These are phyloP conservation scores for Pholis gunnellus DNA, from an alignment of 2,113 vertebrate genomes.

Conservation along the genomic window DNA sequence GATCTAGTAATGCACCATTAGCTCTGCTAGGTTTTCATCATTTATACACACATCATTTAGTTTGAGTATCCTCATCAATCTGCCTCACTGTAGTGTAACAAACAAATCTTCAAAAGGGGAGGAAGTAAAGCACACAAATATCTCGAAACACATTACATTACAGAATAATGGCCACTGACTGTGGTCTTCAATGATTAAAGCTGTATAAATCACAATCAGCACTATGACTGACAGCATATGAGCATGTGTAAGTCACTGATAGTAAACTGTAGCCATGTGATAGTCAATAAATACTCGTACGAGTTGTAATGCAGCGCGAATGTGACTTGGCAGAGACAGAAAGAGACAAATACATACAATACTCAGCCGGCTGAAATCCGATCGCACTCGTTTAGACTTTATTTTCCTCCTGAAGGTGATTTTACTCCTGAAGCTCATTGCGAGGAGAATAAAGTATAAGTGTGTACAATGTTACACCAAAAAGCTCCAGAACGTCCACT, in stretches of 20 bases:
- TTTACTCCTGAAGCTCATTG: conserved; percentile 94
- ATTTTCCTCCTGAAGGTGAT: conserved; percentile 90
- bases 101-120: conserved; percentile 1
- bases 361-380: conserved; percentile 87
- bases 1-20: background rate
- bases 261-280: background rate
- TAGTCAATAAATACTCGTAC: background rate
- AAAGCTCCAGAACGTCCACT: background rate
- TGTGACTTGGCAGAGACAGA: background rate
- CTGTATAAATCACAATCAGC: conserved; percentile 3
- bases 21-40: background rate
- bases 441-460: background rate
- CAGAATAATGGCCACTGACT: background rate
- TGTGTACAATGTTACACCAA: background rate
- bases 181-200: background rate
- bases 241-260: background rate
- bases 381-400: conserved; percentile 84
- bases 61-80: background rate
- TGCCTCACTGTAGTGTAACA: background rate
- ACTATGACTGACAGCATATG: background rate
- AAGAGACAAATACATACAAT: conserved; percentile 89
- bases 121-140: conserved; percentile 1
- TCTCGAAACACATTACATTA: background rate
- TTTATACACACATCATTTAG: background rate
- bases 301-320: background rate